These are phyloP conservation scores for Brachionichthys hirsutus DNA, from an alignment of 2,113 vertebrate species.

Conservation along the genomic window DNA sequence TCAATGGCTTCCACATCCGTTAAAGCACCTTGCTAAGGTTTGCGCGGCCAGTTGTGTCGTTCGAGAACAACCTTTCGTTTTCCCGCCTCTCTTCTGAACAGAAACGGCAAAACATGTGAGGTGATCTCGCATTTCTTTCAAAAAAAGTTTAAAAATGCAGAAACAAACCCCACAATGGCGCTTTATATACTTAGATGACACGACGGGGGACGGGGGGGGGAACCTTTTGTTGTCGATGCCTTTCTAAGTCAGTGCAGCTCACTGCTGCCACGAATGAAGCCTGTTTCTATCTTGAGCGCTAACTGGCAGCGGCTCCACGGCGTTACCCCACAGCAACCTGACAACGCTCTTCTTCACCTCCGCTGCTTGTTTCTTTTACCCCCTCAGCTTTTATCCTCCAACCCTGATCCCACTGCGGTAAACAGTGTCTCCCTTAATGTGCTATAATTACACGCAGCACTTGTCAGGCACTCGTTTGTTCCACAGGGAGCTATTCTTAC, in stretches of 20 bases:
- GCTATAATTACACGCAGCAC: constrained; percentile 54
- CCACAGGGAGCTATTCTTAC: constrained; percentile 41
- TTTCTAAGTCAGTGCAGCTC: constrained; percentile 37
- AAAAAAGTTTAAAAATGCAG: constrained; percentile 46
- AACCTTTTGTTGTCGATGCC: constrained; percentile 26
- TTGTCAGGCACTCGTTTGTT: constrained; percentile 43
- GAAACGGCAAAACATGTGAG: neutral
- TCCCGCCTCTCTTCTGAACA: neutral
- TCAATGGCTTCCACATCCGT: constrained; percentile 28
- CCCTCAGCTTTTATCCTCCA: constrained; percentile 38
- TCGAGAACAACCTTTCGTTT: constrained; percentile 8
- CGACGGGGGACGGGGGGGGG: no score
- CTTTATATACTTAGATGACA: constrained; percentile 56
- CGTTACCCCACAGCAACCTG: constrained; percentile 44
- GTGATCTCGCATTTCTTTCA: constrained; percentile 20
- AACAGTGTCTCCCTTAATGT: constrained; percentile 50
- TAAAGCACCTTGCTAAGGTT: constrained; percentile 29
- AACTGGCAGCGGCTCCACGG: constrained; percentile 50
- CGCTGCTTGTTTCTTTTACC: constrained; percentile 34
- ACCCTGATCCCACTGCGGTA: constrained; percentile 29
- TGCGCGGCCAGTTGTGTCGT: neutral
- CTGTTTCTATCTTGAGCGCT: constrained; percentile 49
- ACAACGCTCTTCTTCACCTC: constrained; percentile 42
- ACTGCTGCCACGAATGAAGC: constrained; percentile 41
- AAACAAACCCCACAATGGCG: constrained; percentile 29